phyloP scores from a whole-genome alignment of 2,797 vertebrate genomes.

The Pteropus rufus region DNA sequence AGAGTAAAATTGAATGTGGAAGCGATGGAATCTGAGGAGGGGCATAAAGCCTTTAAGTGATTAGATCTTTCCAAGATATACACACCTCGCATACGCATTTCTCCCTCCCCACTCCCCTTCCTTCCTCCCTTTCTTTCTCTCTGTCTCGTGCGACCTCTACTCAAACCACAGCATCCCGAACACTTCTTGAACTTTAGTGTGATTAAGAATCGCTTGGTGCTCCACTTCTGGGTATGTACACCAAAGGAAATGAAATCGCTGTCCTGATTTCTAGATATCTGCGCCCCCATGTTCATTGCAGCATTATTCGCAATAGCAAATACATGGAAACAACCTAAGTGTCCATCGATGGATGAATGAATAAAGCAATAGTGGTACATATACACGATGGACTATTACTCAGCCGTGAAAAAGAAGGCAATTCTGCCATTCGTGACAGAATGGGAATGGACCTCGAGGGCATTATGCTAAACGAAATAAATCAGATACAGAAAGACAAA shows the following conservation, averaged over 20 bases:
- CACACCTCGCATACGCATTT: fast-evolving
- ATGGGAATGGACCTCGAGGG: background rate
- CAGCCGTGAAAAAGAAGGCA: background rate
- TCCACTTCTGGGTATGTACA: too few species aligned
- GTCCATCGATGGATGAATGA: background rate
- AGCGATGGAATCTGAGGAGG: background rate
- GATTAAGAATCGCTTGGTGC: background rate
- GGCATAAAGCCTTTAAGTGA: background rate
- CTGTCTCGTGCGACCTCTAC: background rate
- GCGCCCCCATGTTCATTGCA: background rate
- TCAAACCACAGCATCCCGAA: background rate
- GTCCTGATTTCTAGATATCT: background rate
- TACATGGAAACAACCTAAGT: too few species aligned
- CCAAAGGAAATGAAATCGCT: background rate
- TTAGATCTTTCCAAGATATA: too few species aligned
- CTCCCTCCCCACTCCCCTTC: background rate
- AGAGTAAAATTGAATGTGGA: background rate
- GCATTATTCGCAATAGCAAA: background rate
- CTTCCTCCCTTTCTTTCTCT: background rate
- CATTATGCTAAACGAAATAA: background rate
- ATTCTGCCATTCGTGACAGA: background rate
- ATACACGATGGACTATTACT: background rate
- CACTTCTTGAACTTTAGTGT: background rate
- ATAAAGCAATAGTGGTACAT: background rate
- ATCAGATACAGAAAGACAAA: background rate